Conservation (phyloP, 2,888 invertebrate genomes). For the Microlaimidae sp. region DNA sequence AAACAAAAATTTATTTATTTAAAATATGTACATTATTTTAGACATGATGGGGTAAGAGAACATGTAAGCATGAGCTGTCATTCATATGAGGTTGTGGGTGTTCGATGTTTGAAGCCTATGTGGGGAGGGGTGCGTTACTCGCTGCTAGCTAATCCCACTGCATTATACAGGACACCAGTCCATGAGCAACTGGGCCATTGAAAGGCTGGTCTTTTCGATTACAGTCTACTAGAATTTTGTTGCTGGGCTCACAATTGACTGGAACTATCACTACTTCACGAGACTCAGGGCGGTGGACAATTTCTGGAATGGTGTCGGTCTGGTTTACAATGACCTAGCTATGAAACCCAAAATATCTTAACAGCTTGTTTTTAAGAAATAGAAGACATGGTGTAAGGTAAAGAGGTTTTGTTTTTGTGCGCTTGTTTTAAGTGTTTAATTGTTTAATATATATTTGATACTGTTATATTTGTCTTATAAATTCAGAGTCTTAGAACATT, state of each 20-base stretch:
- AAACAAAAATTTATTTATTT: no score
- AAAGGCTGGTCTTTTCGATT: conserved; percentile 85
- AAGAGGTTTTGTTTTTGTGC: no score
- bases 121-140: conserved; percentile 88
- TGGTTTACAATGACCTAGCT: conserved; percentile 82
- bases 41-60: conserved; percentile 49
- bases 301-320: conserved; percentile 75
- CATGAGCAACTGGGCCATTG: conserved; percentile 67
- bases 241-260: conserved; percentile 45
- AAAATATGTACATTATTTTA: no score
- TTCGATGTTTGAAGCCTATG: conserved; percentile 69
- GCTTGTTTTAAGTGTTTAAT: no score
- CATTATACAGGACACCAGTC: conserved; percentile 48
- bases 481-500: no score
- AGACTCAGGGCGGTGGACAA: conserved; percentile 56
- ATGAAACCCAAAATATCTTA: conserved; percentile 43
- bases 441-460: no score
- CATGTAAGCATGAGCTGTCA: conserved; percentile 44
- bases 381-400: conserved; percentile 53
- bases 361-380: conserved; percentile 23
- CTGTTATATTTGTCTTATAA: no score
- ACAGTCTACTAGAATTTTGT: conserved; percentile 39
- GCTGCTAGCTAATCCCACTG: conserved; percentile 53
- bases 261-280: conserved; percentile 43
- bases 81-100: conserved; percentile 67